phyloP scores from a whole-genome alignment of 1,140 invertebrate genomes.

The Bombus superbus region DNA sequence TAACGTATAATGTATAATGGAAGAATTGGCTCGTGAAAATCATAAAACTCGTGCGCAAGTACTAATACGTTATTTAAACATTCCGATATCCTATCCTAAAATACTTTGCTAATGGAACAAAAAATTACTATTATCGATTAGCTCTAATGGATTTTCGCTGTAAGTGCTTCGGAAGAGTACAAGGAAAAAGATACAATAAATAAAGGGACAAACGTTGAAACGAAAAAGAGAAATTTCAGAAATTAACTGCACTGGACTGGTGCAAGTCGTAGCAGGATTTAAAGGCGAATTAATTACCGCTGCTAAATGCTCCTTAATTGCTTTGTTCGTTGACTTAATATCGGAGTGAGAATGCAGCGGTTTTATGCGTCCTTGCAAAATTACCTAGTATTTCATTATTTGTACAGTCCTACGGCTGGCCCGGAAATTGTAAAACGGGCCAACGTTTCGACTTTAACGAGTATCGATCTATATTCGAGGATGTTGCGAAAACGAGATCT shows the following conservation, averaged over 20 bases:
- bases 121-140: neutral
- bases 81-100: neutral
- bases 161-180: neutral
- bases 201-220: neutral
- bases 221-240: neutral
- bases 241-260: slow-evolving; percentile 2
- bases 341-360: neutral
- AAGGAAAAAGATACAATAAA: neutral
- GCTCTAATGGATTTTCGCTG: neutral
- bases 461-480: slow-evolving; percentile 33
- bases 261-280: slow-evolving; percentile 9
- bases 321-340: slow-evolving; percentile 25
- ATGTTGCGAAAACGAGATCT: neutral
- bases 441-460: slow-evolving; percentile 43
- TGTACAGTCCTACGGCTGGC: neutral
- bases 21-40: neutral
- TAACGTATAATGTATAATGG: neutral
- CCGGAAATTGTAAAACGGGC: neutral
- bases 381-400: slow-evolving; percentile 31
- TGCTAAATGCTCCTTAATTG: slow-evolving; percentile 40
- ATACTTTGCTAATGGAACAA: neutral
- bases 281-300: slow-evolving; percentile 32
- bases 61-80: neutral
- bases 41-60: neutral
- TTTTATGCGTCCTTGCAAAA: neutral